A percentile compares a stretch with the other conserved stretches of the same genome.
phyloP scores from a whole-genome alignment of 2,113 vertebrate species.

The Podocnemis expansa region DNA sequence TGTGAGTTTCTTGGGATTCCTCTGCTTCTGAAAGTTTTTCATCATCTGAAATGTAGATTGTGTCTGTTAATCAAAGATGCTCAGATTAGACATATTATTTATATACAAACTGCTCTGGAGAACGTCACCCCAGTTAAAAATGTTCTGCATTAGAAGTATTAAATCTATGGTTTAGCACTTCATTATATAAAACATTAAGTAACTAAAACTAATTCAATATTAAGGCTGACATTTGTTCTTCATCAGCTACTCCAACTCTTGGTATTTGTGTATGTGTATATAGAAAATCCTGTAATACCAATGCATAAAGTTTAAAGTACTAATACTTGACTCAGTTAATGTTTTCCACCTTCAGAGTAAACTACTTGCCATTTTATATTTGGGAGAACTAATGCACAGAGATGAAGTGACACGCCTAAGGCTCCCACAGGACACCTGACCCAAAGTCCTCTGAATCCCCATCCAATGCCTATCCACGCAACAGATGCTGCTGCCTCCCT shows the following conservation, averaged over 20 bases:
- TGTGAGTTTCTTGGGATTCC: conserved; percentile 85
- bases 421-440: neutral
- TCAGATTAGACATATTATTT: neutral
- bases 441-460: too few species aligned
- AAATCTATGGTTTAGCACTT: neutral
- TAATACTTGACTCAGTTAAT: neutral
- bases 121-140: neutral
- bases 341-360: neutral
- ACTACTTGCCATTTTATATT: neutral
- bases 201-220: neutral
- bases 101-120: neutral
- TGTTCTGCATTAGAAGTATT: neutral
- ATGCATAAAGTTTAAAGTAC: neutral
- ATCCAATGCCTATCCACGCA: too few species aligned
- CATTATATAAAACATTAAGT: neutral
- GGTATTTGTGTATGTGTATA: neutral
- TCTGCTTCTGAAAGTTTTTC: conserved; percentile 94
- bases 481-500: too few species aligned
- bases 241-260: neutral
- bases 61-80: conserved; percentile 22
- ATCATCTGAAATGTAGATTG: conserved; percentile 83
- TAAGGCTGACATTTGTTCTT: neutral
- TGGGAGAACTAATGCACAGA: neutral
- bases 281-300: neutral
- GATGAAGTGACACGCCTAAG: neutral